Evolutionary conservation across 2,113 vertebrate genomes (phyloP).

Genomic region (Lophius piscatorius): DNA sequence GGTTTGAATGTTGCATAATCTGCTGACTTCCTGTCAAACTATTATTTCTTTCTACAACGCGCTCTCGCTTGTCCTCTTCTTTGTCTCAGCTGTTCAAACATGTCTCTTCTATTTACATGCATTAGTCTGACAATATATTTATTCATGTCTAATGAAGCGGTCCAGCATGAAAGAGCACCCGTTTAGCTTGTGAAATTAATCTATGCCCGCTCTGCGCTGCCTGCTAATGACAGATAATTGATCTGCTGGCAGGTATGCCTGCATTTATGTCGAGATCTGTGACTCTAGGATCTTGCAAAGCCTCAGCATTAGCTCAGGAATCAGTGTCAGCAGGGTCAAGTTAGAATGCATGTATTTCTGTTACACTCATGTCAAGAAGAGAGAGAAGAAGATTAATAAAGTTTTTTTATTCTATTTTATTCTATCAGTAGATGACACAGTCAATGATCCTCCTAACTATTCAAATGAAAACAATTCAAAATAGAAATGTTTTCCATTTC

Average conservation of each 20-base stretch:
- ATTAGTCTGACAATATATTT: constrained; percentile 86
- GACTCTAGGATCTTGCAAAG: constrained; percentile 20
- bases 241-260: constrained; percentile 80
- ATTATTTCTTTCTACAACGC: constrained; percentile 11
- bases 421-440: too few species aligned
- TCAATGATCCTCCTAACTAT: too few species aligned
- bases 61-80: constrained; percentile 12
- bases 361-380: not conserved
- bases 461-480: too few species aligned
- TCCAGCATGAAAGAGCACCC: constrained; percentile 87
- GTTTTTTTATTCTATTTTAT: too few species aligned
- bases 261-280: constrained; percentile 16
- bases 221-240: constrained; percentile 90
- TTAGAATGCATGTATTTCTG: not conserved
- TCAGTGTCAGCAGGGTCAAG: constrained; percentile 15
- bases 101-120: constrained; percentile 82
- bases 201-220: constrained; percentile 72
- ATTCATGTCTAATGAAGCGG: constrained; percentile 85
- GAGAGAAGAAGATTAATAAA: too few species aligned
- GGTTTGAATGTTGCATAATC: not conserved
- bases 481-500: too few species aligned
- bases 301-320: not conserved
- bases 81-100: constrained; percentile 87
- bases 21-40: constrained; percentile 3
- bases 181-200: constrained; percentile 89